Evolutionary conservation across 2,888 invertebrate species (phyloP).

Genomic region (Norana najaformis): DNA sequence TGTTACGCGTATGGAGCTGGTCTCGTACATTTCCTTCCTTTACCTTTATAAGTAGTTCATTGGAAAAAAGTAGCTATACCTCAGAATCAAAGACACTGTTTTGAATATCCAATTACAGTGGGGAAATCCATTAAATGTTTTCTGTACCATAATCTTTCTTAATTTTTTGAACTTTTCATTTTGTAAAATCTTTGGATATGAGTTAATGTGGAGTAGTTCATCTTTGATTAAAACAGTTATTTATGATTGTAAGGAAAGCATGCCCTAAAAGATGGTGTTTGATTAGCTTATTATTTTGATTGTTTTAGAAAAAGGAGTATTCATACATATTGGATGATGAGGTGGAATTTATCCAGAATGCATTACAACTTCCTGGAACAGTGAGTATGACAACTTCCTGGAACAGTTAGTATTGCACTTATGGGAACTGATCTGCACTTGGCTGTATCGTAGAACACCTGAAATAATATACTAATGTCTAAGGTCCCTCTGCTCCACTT

Average conservation of each 20-base stretch:
- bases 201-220: background rate
- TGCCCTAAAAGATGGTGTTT: no score
- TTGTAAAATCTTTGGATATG: background rate
- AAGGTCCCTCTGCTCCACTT: no score
- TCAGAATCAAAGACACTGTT: background rate
- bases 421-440: no score
- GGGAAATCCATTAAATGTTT: background rate
- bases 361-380: conserved; percentile 64
- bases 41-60: no score
- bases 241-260: background rate
- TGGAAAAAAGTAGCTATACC: no score
- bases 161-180: background rate
- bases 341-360: conserved; percentile 89
- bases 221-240: background rate
- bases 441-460: no score
- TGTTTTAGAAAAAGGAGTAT: conserved; percentile 71
- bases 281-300: background rate
- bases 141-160: background rate
- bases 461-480: no score
- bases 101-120: background rate
- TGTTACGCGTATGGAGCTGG: no score
- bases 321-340: conserved; percentile 92
- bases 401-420: conserved; percentile 51
- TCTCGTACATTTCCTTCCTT: no score
- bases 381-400: conserved; percentile 61